Conservation (phyloP, 2,113 vertebrate species). For the Entosphenus tridentatus region DNA sequence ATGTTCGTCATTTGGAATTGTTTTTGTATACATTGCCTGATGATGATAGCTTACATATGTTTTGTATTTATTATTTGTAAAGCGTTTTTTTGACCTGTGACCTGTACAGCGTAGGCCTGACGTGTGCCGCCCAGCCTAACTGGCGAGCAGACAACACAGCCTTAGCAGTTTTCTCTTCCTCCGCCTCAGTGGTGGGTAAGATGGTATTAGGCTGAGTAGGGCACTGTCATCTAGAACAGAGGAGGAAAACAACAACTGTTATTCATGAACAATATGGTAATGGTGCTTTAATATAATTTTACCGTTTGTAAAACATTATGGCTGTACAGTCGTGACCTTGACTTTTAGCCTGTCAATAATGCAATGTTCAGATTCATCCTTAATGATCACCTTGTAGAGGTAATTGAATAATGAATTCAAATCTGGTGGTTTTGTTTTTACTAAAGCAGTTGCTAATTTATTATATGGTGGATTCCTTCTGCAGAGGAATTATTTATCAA, state of each 20-base stretch:
- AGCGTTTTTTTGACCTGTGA: too few relatives aligned
- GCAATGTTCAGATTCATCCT: not conserved
- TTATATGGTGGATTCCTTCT: not conserved
- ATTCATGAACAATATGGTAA: not conserved
- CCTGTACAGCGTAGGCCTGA: too few relatives aligned
- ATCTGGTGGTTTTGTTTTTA: not conserved
- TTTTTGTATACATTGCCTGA: too few relatives aligned
- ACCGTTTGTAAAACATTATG: too few relatives aligned
- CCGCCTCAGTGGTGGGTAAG: conserved; percentile 60
- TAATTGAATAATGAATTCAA: conserved; percentile 1
- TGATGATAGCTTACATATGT: too few relatives aligned
- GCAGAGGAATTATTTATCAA: too few relatives aligned
- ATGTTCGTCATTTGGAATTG: too few relatives aligned
- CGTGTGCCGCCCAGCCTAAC: conserved; percentile 24
- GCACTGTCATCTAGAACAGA: conserved; percentile 66
- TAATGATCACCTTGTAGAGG: conserved; percentile 7
- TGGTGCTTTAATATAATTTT: too few relatives aligned
- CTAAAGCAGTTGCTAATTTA: not conserved
- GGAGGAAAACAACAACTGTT: conserved; percentile 13
- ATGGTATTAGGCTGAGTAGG: conserved; percentile 82
- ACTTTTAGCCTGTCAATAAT: too few relatives aligned
- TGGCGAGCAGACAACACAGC: conserved; percentile 81
- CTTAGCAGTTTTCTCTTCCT: conserved; percentile 88
- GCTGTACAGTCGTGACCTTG: too few relatives aligned
- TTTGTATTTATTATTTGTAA: too few relatives aligned